Evolutionary conservation across 2,113 vertebrate genomes (phyloP).

Genomic region (Gnathonemus echidnorhynchus): DNA sequence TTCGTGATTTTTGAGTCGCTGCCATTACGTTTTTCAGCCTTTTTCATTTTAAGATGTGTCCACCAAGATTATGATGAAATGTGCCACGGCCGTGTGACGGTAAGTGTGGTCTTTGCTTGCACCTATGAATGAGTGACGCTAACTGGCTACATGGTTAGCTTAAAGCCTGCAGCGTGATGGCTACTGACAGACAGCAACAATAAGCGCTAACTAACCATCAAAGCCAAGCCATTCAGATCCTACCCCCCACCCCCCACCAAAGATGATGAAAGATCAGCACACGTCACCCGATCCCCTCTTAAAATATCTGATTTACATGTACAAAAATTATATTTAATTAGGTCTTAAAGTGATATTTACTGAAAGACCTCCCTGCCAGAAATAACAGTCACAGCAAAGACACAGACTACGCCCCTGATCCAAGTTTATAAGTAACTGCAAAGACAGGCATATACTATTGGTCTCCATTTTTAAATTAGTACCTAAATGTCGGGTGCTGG

Average conservation of each 20-base stretch:
- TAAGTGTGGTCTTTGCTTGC: background rate
- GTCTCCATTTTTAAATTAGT: constrained; percentile 60
- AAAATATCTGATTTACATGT: constrained; percentile 69
- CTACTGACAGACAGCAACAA: background rate
- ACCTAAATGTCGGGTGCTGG: constrained; percentile 65
- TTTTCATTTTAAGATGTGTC: background rate
- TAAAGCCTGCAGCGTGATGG: background rate
- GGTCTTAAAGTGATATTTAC: constrained; percentile 54
- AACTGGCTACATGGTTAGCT: background rate
- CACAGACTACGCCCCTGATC: constrained; percentile 70
- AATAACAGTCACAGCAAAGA: constrained; percentile 71
- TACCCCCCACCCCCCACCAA: background rate
- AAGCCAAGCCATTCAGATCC: background rate
- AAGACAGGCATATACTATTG: constrained; percentile 51
- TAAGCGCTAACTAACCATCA: background rate
- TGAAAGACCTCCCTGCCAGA: constrained; percentile 58
- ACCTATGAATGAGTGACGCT: background rate
- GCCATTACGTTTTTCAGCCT: background rate
- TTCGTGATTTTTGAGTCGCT: background rate
- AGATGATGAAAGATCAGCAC: background rate
- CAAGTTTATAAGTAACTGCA: constrained; percentile 66
- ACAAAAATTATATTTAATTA: constrained; percentile 43
- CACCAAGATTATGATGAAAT: background rate
- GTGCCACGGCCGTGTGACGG: background rate
- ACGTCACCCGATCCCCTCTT: constrained; percentile 43